Evolutionary conservation across 1,140 invertebrate genomes (phyloP).

Genomic region (Glossosoma conforme): DNA sequence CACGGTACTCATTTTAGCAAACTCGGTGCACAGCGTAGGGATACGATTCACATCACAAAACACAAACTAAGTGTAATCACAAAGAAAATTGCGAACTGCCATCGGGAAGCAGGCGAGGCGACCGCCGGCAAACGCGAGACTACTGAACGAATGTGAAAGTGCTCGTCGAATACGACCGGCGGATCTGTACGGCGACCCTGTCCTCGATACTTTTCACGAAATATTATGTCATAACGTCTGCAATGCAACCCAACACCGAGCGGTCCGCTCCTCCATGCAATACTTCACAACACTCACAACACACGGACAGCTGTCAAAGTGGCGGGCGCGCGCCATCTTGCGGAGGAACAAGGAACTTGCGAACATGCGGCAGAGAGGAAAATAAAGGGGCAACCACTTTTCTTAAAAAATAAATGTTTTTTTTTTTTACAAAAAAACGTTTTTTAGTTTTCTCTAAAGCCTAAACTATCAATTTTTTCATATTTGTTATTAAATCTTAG

Average conservation of each 20-base stretch:
- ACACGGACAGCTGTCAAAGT: conserved; percentile 13
- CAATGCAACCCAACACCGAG: no score
- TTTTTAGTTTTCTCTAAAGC: no score
- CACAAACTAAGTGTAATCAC: conserved; percentile 8
- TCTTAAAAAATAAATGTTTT: no score
- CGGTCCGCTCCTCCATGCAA: no score
- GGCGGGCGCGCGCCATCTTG: conserved; percentile 5
- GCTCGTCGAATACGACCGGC: conserved; percentile 8
- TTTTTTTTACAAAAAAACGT: no score
- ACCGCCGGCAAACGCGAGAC: conserved; percentile 5
- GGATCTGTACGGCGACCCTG: conserved; percentile 20
- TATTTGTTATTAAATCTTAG: no score
- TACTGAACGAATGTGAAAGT: conserved; percentile 24
- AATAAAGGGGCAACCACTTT: no score
- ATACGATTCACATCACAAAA: background rate
- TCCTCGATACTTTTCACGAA: conserved; percentile 23
- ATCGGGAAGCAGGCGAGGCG: conserved; percentile 3
- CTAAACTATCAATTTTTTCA: no score
- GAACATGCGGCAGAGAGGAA: no score
- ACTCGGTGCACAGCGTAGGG: background rate
- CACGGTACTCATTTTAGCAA: conserved; percentile 17
- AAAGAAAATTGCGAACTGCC: conserved; percentile 3
- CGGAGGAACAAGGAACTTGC: background rate
- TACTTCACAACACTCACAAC: no score
- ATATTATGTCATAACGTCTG: conserved; percentile 20